phyloP scores from a whole-genome alignment of 2,113 vertebrate species.

The Bagarius yarrelli region DNA sequence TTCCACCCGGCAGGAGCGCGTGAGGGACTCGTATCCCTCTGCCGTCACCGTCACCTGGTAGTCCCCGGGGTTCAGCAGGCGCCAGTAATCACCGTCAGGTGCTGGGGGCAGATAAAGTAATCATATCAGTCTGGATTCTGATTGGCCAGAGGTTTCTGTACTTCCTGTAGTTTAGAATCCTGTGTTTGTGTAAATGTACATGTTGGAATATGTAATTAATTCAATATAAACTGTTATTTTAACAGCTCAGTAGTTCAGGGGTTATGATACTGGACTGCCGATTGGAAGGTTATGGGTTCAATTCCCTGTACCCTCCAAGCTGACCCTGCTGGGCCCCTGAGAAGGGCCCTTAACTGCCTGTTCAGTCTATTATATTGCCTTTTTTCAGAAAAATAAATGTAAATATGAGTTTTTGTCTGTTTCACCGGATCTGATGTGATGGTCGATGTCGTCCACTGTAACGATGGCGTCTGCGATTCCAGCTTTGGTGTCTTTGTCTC shows the following conservation, averaged over 20 bases:
- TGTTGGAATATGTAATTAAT: not conserved
- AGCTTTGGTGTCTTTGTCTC: slow-evolving; percentile 80
- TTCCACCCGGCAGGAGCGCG: slow-evolving; percentile 82
- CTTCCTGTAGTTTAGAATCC: no score
- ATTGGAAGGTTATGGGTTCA: no score
- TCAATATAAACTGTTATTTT: not conserved
- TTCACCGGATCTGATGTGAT: slow-evolving; percentile 85
- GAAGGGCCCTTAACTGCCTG: no score
- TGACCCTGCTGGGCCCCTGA: no score
- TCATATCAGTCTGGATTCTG: not conserved
- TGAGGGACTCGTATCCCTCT: slow-evolving; percentile 76
- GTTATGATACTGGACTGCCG: no score
- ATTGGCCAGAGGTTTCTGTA: not conserved
- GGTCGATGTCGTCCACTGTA: slow-evolving; percentile 83
- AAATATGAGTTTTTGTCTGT: not conserved
- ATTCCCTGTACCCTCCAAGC: no score
- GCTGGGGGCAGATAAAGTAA: slow-evolving; percentile 62
- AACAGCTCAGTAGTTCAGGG: not conserved
- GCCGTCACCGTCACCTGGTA: slow-evolving; percentile 80
- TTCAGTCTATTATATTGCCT: no score
- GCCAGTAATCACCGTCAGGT: slow-evolving; percentile 84
- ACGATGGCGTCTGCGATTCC: slow-evolving; percentile 84
- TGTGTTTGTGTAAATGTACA: not conserved
- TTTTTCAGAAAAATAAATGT: not conserved
- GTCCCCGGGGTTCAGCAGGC: slow-evolving; percentile 91